A percentile compares a stretch with the other conserved stretches of the same genome.
phyloP scores from a whole-genome alignment of 2,797 vertebrate genomes.

The Etheostoma perlongum region DNA sequence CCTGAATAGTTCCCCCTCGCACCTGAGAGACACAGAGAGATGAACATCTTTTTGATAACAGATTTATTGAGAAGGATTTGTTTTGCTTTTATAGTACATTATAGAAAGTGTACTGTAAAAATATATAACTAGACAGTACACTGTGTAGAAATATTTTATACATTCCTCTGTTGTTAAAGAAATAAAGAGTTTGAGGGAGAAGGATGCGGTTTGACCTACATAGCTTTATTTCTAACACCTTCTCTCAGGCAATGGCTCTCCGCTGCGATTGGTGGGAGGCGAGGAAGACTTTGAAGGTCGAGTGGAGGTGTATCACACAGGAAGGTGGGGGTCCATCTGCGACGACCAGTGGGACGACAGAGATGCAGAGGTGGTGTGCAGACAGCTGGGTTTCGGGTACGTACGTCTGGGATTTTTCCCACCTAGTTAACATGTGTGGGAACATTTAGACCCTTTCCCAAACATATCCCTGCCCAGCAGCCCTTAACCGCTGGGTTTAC shows the following conservation, averaged over 20 bases:
- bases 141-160: background rate
- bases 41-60: background rate
- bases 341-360: constrained; percentile 89
- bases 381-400: constrained; percentile 86
- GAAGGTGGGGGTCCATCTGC: constrained; percentile 86
- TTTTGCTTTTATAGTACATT: too few relatives aligned
- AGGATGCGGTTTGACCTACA: background rate
- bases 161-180: background rate
- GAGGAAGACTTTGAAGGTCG: constrained; percentile 89
- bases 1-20: background rate
- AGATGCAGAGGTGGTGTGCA: constrained; percentile 87
- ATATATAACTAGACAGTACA: too few relatives aligned
- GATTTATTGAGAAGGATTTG: background rate
- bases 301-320: constrained; percentile 84
- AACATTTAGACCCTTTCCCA: background rate
- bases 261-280: constrained; percentile 89
- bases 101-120: too few relatives aligned
- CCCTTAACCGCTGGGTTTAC: background rate
- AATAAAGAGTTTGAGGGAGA: background rate
- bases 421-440: background rate
- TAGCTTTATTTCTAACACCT: background rate
- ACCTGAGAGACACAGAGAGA: constrained; percentile 26
- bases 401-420: constrained; percentile 25
- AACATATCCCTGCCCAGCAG: background rate
- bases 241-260: constrained; percentile 85